Percentiles rank a stretch among this genome's conserved stretches.
These are phyloP conservation scores for Hirtodrosophila duncani DNA, from an alignment of 2,888 invertebrate species.

Conservation along the genomic window DNA sequence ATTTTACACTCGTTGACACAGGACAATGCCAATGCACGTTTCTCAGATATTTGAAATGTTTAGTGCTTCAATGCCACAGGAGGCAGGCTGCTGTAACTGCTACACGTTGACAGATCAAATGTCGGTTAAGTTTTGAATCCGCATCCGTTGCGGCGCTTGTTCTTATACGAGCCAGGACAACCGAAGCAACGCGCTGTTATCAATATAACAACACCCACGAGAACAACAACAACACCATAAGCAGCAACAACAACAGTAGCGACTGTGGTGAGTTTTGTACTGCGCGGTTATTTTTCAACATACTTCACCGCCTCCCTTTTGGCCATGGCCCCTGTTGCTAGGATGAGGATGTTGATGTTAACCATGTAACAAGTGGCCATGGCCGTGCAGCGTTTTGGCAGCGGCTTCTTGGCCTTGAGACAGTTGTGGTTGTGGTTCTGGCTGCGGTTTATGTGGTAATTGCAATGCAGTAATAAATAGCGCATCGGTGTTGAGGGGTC, in stretches of 20 bases:
- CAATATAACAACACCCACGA: slow-evolving; percentile 51
- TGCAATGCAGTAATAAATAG: slow-evolving; percentile 2
- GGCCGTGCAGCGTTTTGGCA: slow-evolving; percentile 25
- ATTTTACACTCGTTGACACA: too few species aligned
- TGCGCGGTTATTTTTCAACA: slow-evolving; percentile 39
- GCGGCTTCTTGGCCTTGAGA: slow-evolving; percentile 8
- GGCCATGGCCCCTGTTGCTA: slow-evolving; percentile 5
- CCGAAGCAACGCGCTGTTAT: slow-evolving; percentile 43
- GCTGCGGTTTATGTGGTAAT: slow-evolving; percentile 1
- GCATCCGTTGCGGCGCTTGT: slow-evolving; percentile 59
- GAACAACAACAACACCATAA: slow-evolving; percentile 27
- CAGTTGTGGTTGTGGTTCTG: too few species aligned
- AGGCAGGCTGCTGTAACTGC: slow-evolving; percentile 20
- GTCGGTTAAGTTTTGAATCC: slow-evolving; percentile 76
- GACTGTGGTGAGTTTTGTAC: slow-evolving; percentile 42
- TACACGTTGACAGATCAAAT: slow-evolving; percentile 75
- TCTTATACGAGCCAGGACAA: slow-evolving; percentile 66
- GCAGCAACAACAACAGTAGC: slow-evolving; percentile 50
- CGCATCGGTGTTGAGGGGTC: too few species aligned
- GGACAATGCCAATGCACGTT: too few species aligned
- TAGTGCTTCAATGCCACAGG: too few species aligned
- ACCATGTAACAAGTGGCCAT: slow-evolving; percentile 67
- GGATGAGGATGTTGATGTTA: too few species aligned
- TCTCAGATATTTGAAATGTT: slow-evolving; percentile 1
- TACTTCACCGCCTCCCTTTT: neutral